Evolutionary conservation across 2,888 invertebrate genomes (phyloP).

Genomic region (Thalpophila matura): DNA sequence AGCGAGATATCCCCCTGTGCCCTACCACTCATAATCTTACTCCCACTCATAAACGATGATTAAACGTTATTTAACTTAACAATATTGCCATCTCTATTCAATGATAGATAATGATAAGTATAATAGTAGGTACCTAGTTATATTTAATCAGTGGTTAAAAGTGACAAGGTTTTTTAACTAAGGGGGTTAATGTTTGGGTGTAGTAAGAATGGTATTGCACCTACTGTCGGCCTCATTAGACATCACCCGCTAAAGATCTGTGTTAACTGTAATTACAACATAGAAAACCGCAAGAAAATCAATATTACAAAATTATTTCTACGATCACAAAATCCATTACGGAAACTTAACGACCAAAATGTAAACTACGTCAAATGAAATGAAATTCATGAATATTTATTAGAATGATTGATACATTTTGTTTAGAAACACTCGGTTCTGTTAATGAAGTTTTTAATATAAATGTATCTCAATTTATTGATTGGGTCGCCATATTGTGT

Average conservation of each 20-base stretch:
- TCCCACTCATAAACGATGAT: too few species aligned
- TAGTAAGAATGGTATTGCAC: conserved; percentile 19
- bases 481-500: background rate
- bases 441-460: background rate
- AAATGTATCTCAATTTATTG: background rate
- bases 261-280: conserved; percentile 19
- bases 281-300: conserved; percentile 27
- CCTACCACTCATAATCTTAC: too few species aligned
- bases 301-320: conserved; percentile 20
- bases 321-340: conserved; percentile 15
- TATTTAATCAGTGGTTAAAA: too few species aligned
- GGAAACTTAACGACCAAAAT: background rate
- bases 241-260: conserved; percentile 19
- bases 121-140: too few species aligned
- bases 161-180: background rate
- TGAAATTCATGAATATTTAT: conserved; percentile 40
- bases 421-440: conserved; percentile 12
- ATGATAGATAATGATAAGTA: too few species aligned
- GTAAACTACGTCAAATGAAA: conserved; percentile 4
- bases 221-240: background rate
- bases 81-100: too few species aligned
- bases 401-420: conserved; percentile 27
- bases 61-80: too few species aligned
- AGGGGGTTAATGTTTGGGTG: background rate
- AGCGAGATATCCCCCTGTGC: too few species aligned